phyloP scores from a whole-genome alignment of 1,140 invertebrate genomes.

The Dryas iulia region DNA sequence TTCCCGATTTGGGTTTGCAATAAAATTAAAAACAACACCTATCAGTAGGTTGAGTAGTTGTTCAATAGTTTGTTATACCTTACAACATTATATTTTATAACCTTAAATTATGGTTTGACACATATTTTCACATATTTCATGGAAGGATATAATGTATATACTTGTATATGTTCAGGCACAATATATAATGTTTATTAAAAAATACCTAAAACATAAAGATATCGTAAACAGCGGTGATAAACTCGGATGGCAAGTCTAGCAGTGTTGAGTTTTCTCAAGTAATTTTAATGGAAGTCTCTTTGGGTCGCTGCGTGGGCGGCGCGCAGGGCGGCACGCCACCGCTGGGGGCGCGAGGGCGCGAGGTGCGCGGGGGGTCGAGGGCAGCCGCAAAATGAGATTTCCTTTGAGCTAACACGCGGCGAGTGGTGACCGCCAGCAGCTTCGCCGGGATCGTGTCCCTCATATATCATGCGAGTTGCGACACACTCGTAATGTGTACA shows the following conservation, averaged over 20 bases:
- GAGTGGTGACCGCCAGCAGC: conserved; percentile 59
- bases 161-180: neutral
- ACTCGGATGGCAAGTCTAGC: conserved; percentile 29
- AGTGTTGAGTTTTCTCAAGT: conserved; percentile 71
- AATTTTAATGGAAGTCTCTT: conserved; percentile 71
- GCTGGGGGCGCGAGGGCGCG: conserved; percentile 31
- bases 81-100: too few relatives aligned
- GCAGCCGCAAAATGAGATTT: conserved; percentile 72
- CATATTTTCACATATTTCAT: too few relatives aligned
- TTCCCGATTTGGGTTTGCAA: too few relatives aligned
- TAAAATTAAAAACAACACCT: too few relatives aligned
- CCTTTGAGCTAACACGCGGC: conserved; percentile 62
- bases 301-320: conserved; percentile 32
- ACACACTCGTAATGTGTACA: conserved; percentile 30
- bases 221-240: neutral
- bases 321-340: neutral
- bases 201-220: neutral
- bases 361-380: conserved; percentile 33
- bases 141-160: too few relatives aligned
- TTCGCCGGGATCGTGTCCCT: conserved; percentile 51
- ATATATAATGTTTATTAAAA: neutral
- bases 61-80: too few relatives aligned
- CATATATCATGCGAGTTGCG: conserved; percentile 55
- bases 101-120: too few relatives aligned
- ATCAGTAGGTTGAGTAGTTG: too few relatives aligned